Evolutionary conservation across 2,888 invertebrate species (phyloP), one percentile per base, ranked within the genome.

Genomic region (Apoda limacodes): DNA sequence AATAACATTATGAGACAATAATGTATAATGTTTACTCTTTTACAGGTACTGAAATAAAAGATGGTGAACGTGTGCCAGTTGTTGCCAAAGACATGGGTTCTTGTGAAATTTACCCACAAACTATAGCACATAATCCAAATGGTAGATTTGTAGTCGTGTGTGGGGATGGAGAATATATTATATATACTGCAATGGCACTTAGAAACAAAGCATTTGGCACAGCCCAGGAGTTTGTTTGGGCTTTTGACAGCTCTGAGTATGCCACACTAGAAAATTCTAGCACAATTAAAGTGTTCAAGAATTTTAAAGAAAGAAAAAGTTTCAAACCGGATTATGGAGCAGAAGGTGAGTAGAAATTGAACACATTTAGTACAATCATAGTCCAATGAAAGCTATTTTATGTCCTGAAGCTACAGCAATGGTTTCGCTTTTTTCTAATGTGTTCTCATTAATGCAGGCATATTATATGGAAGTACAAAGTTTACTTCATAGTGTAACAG

Each of bases 151-250:
- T 85, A 3, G 98, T 98, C 0, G 98, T 98, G 2, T 99, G 99
- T 59, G 99, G 99, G 2, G 99, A 99, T 68, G 99, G 99, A 9
- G 99, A 99, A 66, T 99, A 98, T 68, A 99, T 99, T 27, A 98
- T 99, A 50, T 99, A 99, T 81, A 99, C 99, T 0, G 96, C 99
- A 0, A 98, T 99, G 97, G 98, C 98, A 0, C 80, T 99, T 40
- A 84, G 99, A 30, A 99, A 99, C 70, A 99, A 99, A 65, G 97
- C 97, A 2, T 99, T 98, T 61, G 99, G 99, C 1, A 90, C 94
- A 7, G 98, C 98, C 0, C 94, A 97, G 52, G 99, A 99, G 76
- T 99, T 99, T 63, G 98, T 98, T 0, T 99, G 99, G 99, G 95
- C 96, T 0, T 85, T 90, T 27, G 99, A 99, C 64, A 95, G 97